These are phyloP conservation scores for Agrochola lota DNA, from an alignment of 2,888 invertebrate species.

Conservation along the genomic window DNA sequence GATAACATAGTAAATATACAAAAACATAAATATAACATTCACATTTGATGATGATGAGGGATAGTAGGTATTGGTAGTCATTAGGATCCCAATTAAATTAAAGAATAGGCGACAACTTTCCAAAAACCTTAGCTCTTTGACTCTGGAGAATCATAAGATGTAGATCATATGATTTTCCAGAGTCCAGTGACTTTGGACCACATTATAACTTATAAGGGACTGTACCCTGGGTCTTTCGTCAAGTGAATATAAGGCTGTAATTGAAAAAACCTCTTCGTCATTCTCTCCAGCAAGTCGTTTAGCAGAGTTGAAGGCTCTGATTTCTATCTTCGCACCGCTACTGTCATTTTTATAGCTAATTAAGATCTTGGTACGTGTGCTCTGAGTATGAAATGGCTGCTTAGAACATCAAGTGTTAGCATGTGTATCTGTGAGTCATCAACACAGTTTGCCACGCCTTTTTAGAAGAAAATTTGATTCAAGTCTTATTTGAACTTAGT, in stretches of 20 bases:
- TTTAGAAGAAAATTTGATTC: conserved; percentile 5
- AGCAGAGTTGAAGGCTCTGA: conserved; percentile 20
- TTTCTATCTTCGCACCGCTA: conserved; percentile 36
- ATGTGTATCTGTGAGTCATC: conserved; percentile 12
- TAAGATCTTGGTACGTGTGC: conserved; percentile 40
- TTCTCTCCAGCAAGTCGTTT: conserved; percentile 27
- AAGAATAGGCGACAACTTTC: not conserved
- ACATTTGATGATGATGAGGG: not conserved
- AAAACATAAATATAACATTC: too few relatives aligned
- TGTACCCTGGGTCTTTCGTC: not conserved
- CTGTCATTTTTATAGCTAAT: conserved; percentile 52
- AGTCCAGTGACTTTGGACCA: not conserved
- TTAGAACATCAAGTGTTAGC: conserved; percentile 4
- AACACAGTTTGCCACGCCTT: not conserved
- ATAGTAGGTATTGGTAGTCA: not conserved
- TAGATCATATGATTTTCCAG: not conserved
- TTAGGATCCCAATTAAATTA: not conserved
- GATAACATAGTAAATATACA: too few relatives aligned
- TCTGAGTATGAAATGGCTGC: conserved; percentile 22
- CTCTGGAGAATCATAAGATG: not conserved
- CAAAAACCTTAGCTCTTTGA: too few relatives aligned
- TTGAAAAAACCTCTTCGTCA: not conserved
- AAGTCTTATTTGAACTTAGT: not conserved
- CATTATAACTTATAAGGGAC: not conserved
- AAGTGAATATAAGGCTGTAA: not conserved